These are phyloP conservation scores for Dioctria rufipes DNA, from an alignment of 2,888 invertebrate genomes.

Conservation along the genomic window DNA sequence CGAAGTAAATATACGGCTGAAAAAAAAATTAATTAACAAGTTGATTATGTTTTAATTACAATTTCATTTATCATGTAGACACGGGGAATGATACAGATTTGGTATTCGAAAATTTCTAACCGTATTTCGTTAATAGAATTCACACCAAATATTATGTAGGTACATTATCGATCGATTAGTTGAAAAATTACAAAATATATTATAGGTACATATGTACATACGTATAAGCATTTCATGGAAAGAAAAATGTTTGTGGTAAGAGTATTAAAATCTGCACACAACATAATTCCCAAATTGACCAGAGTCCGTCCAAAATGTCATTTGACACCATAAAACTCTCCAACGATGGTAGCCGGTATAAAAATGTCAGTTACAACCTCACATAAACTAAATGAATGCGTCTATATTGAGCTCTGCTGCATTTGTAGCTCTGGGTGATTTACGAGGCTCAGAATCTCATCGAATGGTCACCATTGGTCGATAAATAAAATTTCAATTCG, in stretches of 20 bases:
- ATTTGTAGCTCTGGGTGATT: conserved; percentile 56
- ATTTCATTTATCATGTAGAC: conserved; percentile 12
- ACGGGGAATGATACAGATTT: background rate
- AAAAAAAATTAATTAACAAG: conserved; percentile 26
- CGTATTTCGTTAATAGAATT: background rate
- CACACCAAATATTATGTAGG: background rate
- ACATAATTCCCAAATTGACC: conserved; percentile 32
- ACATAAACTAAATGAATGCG: conserved; percentile 57
- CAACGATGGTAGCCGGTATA: conserved; percentile 41
- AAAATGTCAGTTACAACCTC: conserved; percentile 58
- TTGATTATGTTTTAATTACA: conserved; percentile 25
- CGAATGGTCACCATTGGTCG: conserved; percentile 58
- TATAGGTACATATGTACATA: background rate
- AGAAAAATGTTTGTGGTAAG: conserved; percentile 26
- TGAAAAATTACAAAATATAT: background rate
- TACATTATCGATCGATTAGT: background rate
- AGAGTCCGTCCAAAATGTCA: conserved; percentile 6
- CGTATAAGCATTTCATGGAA: background rate
- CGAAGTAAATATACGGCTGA: background rate
- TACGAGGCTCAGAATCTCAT: conserved; percentile 54
- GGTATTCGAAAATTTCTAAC: background rate
- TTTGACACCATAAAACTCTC: conserved; percentile 51
- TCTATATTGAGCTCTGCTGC: conserved; percentile 47
- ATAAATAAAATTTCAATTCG: conserved; percentile 60
- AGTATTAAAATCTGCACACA: conserved; percentile 29